phyloP scores from a whole-genome alignment of 1,140 invertebrate genomes.

The Drosophila rhopaloa region DNA sequence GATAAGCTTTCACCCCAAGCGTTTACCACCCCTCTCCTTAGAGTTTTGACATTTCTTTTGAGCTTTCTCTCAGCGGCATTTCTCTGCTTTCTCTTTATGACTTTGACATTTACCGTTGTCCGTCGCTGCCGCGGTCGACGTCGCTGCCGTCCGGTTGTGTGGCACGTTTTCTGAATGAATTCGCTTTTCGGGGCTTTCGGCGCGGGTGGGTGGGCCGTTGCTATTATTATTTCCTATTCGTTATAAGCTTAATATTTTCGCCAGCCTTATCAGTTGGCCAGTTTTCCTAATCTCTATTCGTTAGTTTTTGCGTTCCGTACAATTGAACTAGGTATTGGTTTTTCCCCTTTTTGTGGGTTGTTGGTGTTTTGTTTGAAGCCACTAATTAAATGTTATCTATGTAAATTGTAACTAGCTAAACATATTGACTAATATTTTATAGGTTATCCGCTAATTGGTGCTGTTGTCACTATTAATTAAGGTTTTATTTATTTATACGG shows the following conservation, averaged over 20 bases:
- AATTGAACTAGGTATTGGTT: constrained; percentile 69
- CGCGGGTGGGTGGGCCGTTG: constrained; percentile 29
- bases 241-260: constrained; percentile 64
- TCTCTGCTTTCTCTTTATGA: constrained; percentile 52
- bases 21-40: not conserved
- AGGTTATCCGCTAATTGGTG: constrained; percentile 77
- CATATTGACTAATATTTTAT: constrained; percentile 69
- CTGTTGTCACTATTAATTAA: constrained; percentile 66
- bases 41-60: constrained; percentile 24
- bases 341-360: constrained; percentile 51
- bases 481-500: constrained; percentile 39
- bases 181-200: constrained; percentile 50
- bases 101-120: constrained; percentile 71
- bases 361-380: constrained; percentile 80
- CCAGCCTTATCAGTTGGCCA: constrained; percentile 54
- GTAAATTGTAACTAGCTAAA: constrained; percentile 77
- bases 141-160: constrained; percentile 63
- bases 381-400: constrained; percentile 65
- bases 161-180: constrained; percentile 80
- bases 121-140: constrained; percentile 14
- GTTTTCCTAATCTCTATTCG: constrained; percentile 78
- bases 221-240: constrained; percentile 68
- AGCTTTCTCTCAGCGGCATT: constrained; percentile 21
- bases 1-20: constrained; percentile 4
- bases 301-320: constrained; percentile 60